Conservation (phyloP, 2,797 vertebrate species). For the Garrulus glandarius region DNA sequence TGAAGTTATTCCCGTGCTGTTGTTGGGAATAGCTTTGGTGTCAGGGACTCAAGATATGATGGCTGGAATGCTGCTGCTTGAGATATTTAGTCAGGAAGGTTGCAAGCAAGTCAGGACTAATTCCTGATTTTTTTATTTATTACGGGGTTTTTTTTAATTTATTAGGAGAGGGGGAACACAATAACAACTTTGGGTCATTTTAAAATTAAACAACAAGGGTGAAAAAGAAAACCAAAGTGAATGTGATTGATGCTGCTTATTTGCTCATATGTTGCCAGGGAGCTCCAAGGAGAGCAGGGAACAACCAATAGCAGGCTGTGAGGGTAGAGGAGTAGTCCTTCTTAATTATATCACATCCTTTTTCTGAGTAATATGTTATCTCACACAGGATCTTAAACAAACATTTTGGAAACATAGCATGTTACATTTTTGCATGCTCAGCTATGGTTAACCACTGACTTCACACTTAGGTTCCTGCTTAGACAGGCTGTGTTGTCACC, state of each 20-base stretch:
- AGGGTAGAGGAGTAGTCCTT: background rate
- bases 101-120: background rate
- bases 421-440: background rate
- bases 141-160: background rate
- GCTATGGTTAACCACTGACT: background rate
- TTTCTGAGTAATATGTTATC: background rate
- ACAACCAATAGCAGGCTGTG: background rate
- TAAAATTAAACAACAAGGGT: constrained; percentile 46
- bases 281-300: constrained; percentile 16
- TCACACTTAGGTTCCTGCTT: background rate
- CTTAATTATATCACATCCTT: constrained; percentile 11
- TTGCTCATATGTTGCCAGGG: constrained; percentile 23
- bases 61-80: background rate
- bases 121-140: background rate
- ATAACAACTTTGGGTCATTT: constrained; percentile 41
- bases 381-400: background rate
- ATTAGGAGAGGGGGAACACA: background rate
- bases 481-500: background rate
- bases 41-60: background rate
- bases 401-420: background rate
- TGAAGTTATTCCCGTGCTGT: background rate
- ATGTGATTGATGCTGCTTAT: constrained; percentile 49
- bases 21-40: background rate
- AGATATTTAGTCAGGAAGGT: background rate
- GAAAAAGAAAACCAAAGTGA: constrained; percentile 9